These are phyloP conservation scores for Dysidea cf. avara DNA, from an alignment of 37 sponge, comb jelly and placozoan genomes.

Conservation along the genomic window DNA sequence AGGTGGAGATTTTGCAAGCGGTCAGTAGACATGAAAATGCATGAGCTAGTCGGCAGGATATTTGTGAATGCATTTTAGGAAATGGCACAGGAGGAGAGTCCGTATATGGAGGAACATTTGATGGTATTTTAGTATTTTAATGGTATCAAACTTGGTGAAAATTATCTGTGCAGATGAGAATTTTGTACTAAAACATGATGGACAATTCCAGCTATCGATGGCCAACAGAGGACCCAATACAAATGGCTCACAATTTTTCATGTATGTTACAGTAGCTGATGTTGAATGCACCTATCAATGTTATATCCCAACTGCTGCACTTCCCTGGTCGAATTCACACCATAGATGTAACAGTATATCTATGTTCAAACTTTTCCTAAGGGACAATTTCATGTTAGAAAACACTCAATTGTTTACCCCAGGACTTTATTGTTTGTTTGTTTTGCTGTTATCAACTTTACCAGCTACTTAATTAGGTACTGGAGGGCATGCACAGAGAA, in stretches of 20 bases:
- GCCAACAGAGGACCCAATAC: constrained; percentile 99
- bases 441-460: no score
- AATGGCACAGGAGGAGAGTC: constrained; percentile 97
- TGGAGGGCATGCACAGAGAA: no score
- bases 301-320: no score
- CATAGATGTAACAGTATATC: no score
- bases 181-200: constrained; percentile 81
- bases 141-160: neutral
- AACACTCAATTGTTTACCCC: neutral
- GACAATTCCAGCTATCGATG: constrained; percentile 91
- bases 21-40: constrained; percentile 36
- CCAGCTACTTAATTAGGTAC: no score
- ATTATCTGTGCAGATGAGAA: constrained; percentile 68
- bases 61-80: constrained; percentile 28
- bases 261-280: constrained; percentile 51
- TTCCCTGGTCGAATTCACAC: no score
- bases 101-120: constrained; percentile 91
- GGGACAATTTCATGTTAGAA: no score
- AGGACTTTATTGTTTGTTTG: neutral
- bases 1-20: constrained; percentile 92
- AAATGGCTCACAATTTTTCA: constrained; percentile 98
- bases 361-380: no score
- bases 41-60: neutral
- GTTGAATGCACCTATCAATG: no score
- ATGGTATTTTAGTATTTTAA: constrained; percentile 24